A percentile compares a stretch with the other conserved stretches of the same genome.
Conservation (phyloP, 2,113 vertebrate genomes). For the Lepidothrix coronata region DNA sequence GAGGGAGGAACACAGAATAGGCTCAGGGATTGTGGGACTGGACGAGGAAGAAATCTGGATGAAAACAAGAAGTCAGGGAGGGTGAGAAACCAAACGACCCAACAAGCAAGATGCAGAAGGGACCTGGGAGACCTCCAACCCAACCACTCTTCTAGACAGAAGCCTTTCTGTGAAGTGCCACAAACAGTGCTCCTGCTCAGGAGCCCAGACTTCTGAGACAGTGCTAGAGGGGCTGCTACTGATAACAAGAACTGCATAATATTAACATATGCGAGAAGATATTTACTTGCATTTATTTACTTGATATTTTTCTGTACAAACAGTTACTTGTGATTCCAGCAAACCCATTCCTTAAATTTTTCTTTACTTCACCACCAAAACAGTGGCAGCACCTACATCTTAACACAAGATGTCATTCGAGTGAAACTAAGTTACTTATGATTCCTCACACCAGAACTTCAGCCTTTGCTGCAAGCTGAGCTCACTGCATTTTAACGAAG, state of each 20-base stretch:
- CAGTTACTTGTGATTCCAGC: neutral
- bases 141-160: neutral
- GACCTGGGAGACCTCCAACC: accelerated
- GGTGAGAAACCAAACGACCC: neutral
- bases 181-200: neutral
- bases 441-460: neutral
- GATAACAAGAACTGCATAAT: neutral
- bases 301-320: neutral
- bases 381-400: neutral
- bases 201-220: neutral
- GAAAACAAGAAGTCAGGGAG: neutral
- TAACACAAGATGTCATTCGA: neutral
- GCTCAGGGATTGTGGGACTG: neutral
- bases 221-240: neutral
- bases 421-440: neutral
- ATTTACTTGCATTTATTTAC: neutral
- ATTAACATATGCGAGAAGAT: neutral
- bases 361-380: neutral
- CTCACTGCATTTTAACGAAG: neutral
- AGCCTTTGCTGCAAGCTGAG: neutral
- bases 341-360: neutral
- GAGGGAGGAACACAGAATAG: neutral
- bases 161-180: neutral
- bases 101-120: neutral
- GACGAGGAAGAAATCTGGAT: accelerated